phyloP scores from a whole-genome alignment of 2,113 vertebrate species.

The Oryzias celebensis region DNA sequence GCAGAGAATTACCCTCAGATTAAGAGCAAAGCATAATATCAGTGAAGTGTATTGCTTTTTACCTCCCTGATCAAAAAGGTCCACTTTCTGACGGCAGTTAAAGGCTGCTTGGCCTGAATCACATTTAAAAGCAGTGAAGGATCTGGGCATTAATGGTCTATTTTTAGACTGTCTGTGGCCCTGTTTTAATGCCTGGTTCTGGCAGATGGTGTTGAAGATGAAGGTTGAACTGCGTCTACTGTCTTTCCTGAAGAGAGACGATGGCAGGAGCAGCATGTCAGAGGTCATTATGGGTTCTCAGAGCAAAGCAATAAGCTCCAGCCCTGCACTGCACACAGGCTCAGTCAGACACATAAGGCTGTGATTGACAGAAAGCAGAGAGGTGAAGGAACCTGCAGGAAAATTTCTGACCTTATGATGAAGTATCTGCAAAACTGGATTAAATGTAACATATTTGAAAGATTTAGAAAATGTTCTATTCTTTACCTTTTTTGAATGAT shows the following conservation, averaged over 20 bases:
- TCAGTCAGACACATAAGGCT: conserved; percentile 35
- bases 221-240: conserved; percentile 42
- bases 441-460: conserved; percentile 34
- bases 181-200: conserved; percentile 24
- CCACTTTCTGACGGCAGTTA: conserved; percentile 55
- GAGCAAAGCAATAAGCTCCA: conserved; percentile 16
- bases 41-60: conserved; percentile 61
- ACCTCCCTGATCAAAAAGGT: conserved; percentile 62
- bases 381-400: conserved; percentile 37
- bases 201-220: conserved; percentile 50
- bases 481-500: conserved; percentile 4
- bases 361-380: conserved; percentile 39
- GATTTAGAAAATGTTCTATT: conserved; percentile 16
- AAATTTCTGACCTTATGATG: conserved; percentile 30
- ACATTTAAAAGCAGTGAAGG: conserved; percentile 54
- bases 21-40: conserved; percentile 43
- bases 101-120: conserved; percentile 50
- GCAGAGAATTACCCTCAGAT: conserved; percentile 34
- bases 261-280: conserved; percentile 49
- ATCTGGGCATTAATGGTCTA: conserved; percentile 28
- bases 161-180: conserved; percentile 49
- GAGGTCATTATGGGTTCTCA: conserved; percentile 7
- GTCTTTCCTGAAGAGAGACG: conserved; percentile 46
- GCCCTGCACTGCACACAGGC: conserved; percentile 9
- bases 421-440: not conserved